phyloP scores from a whole-genome alignment of 2,888 invertebrate genomes.

The Lasioglossum zephyrum region DNA sequence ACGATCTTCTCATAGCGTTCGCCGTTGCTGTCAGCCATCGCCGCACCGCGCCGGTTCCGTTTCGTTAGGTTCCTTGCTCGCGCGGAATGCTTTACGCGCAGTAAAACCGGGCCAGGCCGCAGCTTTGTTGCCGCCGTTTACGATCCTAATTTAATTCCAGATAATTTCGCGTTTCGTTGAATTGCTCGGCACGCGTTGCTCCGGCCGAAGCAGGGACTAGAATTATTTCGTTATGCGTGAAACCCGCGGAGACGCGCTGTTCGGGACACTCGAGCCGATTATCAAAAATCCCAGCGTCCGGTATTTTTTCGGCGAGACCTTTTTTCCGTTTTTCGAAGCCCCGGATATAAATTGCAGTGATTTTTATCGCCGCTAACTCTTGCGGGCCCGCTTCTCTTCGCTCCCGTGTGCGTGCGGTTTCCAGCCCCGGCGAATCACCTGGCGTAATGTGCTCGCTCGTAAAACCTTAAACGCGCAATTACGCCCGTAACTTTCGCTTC shows the following conservation, averaged over 20 bases:
- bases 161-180: slow-evolving; percentile 40
- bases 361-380: slow-evolving; percentile 40
- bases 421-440: slow-evolving; percentile 34
- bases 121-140: slow-evolving; percentile 50
- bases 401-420: background rate
- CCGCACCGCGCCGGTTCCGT: slow-evolving; percentile 22
- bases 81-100: slow-evolving; percentile 50
- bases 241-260: slow-evolving; percentile 24
- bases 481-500: slow-evolving; percentile 16
- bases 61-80: slow-evolving; percentile 39
- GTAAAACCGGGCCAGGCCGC: slow-evolving; percentile 52
- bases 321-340: background rate
- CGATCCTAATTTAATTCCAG: slow-evolving; percentile 56
- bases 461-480: slow-evolving; percentile 50
- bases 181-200: slow-evolving; percentile 17
- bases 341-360: slow-evolving; percentile 34
- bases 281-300: slow-evolving; percentile 16
- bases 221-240: slow-evolving; percentile 54
- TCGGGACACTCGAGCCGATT: slow-evolving; percentile 8
- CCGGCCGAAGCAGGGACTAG: slow-evolving; percentile 11
- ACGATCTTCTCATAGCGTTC: slow-evolving; percentile 56
- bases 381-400: background rate
- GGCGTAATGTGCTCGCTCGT: slow-evolving; percentile 46
- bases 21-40: slow-evolving; percentile 10
- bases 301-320: background rate